Percentiles rank a stretch among this genome's conserved stretches.
These are phyloP conservation scores for Cybosia mesomella DNA, from an alignment of 2,888 invertebrate genomes.

Conservation along the genomic window DNA sequence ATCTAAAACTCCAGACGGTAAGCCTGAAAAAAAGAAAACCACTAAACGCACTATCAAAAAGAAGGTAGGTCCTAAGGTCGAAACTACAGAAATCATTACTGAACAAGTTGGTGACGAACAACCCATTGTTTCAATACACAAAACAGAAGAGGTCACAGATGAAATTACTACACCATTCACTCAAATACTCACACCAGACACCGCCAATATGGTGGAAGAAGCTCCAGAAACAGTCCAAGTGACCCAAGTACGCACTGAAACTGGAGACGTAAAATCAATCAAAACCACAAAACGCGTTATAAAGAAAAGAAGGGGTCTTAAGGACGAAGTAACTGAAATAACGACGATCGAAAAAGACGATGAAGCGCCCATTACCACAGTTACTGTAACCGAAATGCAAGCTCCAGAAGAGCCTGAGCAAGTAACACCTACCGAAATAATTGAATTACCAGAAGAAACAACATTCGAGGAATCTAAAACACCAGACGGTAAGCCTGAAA, in stretches of 20 bases:
- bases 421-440: not conserved
- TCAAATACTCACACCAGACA: constrained; percentile 6
- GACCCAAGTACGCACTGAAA: constrained; percentile 16
- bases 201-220: constrained; percentile 11
- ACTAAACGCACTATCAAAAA: constrained; percentile 45
- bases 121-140: constrained; percentile 23
- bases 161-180: constrained; percentile 10
- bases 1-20: constrained; percentile 14
- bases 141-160: constrained; percentile 19
- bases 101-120: constrained; percentile 29
- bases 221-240: constrained; percentile 17
- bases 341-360: constrained; percentile 25
- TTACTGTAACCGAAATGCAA: constrained; percentile 11
- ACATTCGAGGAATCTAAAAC: constrained; percentile 11
- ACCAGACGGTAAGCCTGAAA: constrained; percentile 20
- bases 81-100: constrained; percentile 26
- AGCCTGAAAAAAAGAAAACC: constrained; percentile 29
- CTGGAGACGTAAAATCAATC: constrained; percentile 10
- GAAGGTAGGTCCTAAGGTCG: constrained; percentile 54
- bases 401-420: not conserved
- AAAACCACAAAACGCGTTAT: constrained; percentile 23
- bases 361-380: constrained; percentile 19
- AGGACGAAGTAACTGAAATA: constrained; percentile 24
- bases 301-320: constrained; percentile 23
- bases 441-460: constrained; percentile 25